Evolutionary conservation across 2,797 vertebrate species (phyloP).

Genomic region (Syngnathus rostellatus): DNA sequence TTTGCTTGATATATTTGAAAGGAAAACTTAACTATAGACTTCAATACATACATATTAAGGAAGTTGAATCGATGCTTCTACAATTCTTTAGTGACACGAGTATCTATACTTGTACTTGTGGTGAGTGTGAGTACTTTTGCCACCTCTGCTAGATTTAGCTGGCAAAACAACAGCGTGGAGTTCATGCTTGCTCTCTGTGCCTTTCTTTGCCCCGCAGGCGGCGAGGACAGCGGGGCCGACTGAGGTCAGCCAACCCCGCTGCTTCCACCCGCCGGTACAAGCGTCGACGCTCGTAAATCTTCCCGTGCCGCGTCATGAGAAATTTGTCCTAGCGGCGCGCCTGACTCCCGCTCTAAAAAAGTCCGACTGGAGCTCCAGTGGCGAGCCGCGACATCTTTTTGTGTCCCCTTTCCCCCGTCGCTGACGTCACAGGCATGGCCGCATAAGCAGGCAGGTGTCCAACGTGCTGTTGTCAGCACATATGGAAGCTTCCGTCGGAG

Average conservation of each 20-base stretch:
- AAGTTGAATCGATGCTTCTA: not conserved
- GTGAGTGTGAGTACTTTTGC: not conserved
- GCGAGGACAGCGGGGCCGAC: constrained; percentile 31
- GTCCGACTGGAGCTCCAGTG: constrained; percentile 53
- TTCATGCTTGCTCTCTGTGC: constrained; percentile 20
- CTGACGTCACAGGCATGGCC: constrained; percentile 30
- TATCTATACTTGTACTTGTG: not conserved
- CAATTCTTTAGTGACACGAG: not conserved
- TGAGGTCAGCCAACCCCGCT: constrained; percentile 51
- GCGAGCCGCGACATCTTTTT: constrained; percentile 59
- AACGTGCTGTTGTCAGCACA: constrained; percentile 44
- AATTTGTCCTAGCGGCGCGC: constrained; percentile 52
- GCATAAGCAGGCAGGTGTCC: constrained; percentile 28
- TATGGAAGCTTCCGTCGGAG: constrained; percentile 42
- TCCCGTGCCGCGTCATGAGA: constrained; percentile 62
- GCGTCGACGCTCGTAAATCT: constrained; percentile 62
- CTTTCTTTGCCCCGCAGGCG: constrained; percentile 33
- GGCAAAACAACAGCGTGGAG: not conserved
- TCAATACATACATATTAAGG: too few species aligned
- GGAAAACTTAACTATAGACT: not conserved
- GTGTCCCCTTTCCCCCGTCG: constrained; percentile 31
- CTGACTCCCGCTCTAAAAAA: constrained; percentile 45
- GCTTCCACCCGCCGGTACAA: constrained; percentile 38
- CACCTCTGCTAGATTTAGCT: not conserved
- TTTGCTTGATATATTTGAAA: not conserved